phyloP scores from a whole-genome alignment of 2,797 vertebrate species.

The Oreonectes daqikongensis region DNA sequence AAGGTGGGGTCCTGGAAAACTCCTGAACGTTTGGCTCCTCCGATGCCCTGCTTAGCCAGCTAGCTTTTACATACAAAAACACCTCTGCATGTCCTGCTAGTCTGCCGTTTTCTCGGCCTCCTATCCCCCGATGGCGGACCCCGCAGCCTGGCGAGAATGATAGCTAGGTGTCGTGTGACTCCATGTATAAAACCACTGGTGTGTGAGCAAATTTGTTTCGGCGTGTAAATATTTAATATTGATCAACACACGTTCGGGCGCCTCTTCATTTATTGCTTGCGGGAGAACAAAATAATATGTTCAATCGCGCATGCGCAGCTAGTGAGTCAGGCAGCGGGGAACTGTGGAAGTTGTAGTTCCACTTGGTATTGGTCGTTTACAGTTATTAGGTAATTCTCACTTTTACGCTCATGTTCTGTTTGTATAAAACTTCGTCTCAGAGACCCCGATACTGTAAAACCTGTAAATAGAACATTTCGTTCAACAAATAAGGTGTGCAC shows the following conservation, averaged over 20 bases:
- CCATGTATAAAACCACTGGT: constrained; percentile 66
- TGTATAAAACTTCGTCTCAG: too few relatives aligned
- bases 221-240: constrained; percentile 72
- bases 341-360: constrained; percentile 73
- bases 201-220: constrained; percentile 48
- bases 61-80: constrained; percentile 68
- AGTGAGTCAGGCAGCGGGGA: constrained; percentile 22
- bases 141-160: constrained; percentile 62
- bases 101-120: constrained; percentile 76
- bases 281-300: constrained; percentile 77
- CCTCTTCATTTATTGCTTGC: constrained; percentile 75
- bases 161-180: constrained; percentile 65
- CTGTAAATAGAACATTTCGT: too few relatives aligned
- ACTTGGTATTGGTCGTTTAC: neutral
- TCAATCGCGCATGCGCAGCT: constrained; percentile 70
- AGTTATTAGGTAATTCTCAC: too few relatives aligned
- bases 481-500: too few relatives aligned
- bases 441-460: too few relatives aligned
- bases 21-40: constrained; percentile 51
- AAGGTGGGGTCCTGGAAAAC: constrained; percentile 53
- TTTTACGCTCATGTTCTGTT: too few relatives aligned
- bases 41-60: constrained; percentile 65
- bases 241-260: constrained; percentile 68
- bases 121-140: constrained; percentile 63
- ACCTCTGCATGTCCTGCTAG: constrained; percentile 75